Base-by-base conservation (phyloP, 2,797 vertebrate species). In the Cuculus canorus region DNA sequence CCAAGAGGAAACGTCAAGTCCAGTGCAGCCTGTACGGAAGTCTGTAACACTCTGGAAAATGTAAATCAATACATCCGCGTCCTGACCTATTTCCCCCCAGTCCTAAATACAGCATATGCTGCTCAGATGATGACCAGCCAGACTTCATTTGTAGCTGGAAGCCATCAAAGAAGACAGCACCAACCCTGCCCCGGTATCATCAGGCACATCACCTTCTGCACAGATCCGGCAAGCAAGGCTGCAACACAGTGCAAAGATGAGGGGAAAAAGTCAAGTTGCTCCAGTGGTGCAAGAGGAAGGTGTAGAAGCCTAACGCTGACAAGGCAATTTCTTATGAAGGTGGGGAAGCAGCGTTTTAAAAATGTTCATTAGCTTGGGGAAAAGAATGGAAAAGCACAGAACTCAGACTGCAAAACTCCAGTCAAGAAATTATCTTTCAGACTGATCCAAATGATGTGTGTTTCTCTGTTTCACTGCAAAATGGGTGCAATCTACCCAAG, bases 101-200 rank as follows among this genome's bases (percentile, higher is more conserved):
- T n/a, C 13, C 63, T 45, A 54, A 65, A 25, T 5, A 69, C 23
- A 47, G 57, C 61, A 45, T 6, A 25, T 2, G 6, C 6, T 43
- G 25, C 30, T 47, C 21, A 15, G 43, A 30, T 2, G 17, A 21
- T 5, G 23, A 16, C 24, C 68, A 52, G 2, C 5, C 17, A 52
- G 43, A 28, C 66, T 78, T 24, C 28, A 16, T 14, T 22, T 3
- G 10, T 10, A 78, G 47, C 73, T 69, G 65, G 39, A 90, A 71
- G 79, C 41, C 33, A 52, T 11, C 3, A 8, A 41, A 64, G 28
- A 27, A 8, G 11, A 41, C 10, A 33, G 37, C 63, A 69, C 21
- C 39, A 82, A 15, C 23, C 33, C 61, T 2, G 4, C 23, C 65
- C 11, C 37, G 13, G 1, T 1, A 13, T 39, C 1, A 1, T 2